Conservation (phyloP, 2,888 invertebrate genomes). For the Physocephala rufipes region DNA sequence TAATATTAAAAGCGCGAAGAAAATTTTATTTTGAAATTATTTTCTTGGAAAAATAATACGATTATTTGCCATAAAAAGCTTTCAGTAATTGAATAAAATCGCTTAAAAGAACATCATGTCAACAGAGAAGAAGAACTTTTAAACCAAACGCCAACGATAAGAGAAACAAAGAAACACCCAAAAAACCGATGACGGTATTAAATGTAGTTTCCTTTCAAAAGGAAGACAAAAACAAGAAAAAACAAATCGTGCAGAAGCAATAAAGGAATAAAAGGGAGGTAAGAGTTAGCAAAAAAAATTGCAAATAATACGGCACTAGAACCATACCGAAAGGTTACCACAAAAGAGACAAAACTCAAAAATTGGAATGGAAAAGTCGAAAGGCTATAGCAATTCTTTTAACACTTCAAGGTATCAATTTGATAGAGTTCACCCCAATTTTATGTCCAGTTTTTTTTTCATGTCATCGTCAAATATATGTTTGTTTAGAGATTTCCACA, state of each 20-base stretch:
- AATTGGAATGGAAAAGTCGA: background rate
- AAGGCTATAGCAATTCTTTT: background rate
- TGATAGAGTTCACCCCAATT: conserved; percentile 5
- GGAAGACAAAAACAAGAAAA: background rate
- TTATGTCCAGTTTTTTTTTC: conserved; percentile 11
- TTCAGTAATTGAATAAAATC: conserved; percentile 32
- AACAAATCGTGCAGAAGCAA: background rate
- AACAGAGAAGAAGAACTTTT: conserved; percentile 11
- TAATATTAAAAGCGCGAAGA: too few species aligned
- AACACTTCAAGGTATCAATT: conserved; percentile 25
- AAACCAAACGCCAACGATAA: background rate
- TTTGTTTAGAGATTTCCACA: background rate
- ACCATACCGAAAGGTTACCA: background rate
- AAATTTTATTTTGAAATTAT: background rate
- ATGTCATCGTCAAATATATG: background rate
- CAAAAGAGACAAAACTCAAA: background rate
- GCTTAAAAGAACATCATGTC: conserved; percentile 25
- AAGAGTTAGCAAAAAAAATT: background rate
- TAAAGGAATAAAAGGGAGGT: background rate
- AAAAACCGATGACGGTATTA: background rate
- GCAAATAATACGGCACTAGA: background rate
- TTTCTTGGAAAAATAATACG: conserved; percentile 28
- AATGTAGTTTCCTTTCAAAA: background rate
- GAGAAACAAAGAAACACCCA: background rate
- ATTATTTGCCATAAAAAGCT: conserved; percentile 30